Evolutionary conservation across 2,113 vertebrate species (phyloP), one percentile per base, ranked within the genome.

Genomic region (Zeus faber): DNA sequence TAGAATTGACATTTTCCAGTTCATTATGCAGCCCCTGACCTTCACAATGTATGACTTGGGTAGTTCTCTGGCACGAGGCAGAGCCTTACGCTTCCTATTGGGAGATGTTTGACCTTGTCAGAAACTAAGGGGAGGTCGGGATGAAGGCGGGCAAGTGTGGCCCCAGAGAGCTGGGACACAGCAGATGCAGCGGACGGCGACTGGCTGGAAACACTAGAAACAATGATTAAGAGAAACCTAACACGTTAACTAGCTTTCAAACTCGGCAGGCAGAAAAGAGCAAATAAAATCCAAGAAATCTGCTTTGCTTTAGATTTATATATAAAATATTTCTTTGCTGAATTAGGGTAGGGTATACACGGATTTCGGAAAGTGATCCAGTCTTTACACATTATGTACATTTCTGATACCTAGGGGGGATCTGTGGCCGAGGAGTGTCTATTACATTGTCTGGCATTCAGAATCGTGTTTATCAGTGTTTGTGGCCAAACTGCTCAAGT

Each of bases 11-110:
- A 88, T 89, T 89, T 89, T 86, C 79, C 84, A 88, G 79, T 87
- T 90, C 79, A 90, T 89, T 90, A 90, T 89, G 83, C 85, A 87
- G 81, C 76, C 72, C 59, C 77, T 90, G 84, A 89, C 86, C 85
- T 89, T 89, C 85, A 82, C 62, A 5, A 24, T 76, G 79, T 77
- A 74, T 48, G 52, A 72, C 81, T 83, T 56, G 76, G 82, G 81
- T 85, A 80, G 77, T 77, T 83, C 72, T 21, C 64, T 44, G 62
- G 80, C 53, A 60, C 58, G 78, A 72, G 72, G 59, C 63, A 16
- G 81, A 66, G 72, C 75, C 71, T 65, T 46, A 54, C 77, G 76
- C 61, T 57, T 65, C 79, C 80, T 89, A 86, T 86, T 82, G 81
- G 87, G 77, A 87, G 66, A 79, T 79, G 81, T 84, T 85, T 87